Percentiles rank a stretch among this genome's conserved stretches.
phyloP scores from a whole-genome alignment of 2,888 invertebrate genomes.

The Philonicus albiceps region DNA sequence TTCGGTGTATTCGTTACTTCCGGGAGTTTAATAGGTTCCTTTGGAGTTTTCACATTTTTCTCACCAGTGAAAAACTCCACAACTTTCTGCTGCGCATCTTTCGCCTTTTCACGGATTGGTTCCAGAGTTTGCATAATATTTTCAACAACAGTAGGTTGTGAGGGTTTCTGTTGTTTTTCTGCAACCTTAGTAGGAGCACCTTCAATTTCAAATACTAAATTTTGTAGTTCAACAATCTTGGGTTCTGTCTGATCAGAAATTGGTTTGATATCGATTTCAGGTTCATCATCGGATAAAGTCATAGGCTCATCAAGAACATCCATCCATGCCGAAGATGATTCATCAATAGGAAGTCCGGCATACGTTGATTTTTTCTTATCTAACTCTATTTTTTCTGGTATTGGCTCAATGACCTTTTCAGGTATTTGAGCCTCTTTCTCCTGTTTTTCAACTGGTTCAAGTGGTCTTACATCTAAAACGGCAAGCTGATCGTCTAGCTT shows the following conservation, averaged over 20 bases:
- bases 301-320: constrained; percentile 60
- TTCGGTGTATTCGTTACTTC: neutral
- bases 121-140: neutral
- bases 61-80: neutral
- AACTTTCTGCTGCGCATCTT: neutral
- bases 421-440: neutral
- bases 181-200: neutral
- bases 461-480: neutral
- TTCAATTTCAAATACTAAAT: neutral
- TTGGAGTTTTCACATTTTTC: neutral
- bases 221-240: neutral
- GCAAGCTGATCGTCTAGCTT: neutral
- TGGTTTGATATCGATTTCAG: neutral
- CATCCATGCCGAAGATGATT: constrained; percentile 55
- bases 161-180: neutral
- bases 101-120: neutral
- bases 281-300: constrained; percentile 53
- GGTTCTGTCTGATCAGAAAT: neutral
- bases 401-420: neutral
- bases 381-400: neutral
- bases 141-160: neutral
- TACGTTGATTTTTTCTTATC: constrained; percentile 45
- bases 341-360: constrained; percentile 54
- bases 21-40: neutral
- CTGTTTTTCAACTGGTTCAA: neutral